Base-by-base conservation (phyloP, 2,797 vertebrate genomes). In the Helarctos malayanus region DNA sequence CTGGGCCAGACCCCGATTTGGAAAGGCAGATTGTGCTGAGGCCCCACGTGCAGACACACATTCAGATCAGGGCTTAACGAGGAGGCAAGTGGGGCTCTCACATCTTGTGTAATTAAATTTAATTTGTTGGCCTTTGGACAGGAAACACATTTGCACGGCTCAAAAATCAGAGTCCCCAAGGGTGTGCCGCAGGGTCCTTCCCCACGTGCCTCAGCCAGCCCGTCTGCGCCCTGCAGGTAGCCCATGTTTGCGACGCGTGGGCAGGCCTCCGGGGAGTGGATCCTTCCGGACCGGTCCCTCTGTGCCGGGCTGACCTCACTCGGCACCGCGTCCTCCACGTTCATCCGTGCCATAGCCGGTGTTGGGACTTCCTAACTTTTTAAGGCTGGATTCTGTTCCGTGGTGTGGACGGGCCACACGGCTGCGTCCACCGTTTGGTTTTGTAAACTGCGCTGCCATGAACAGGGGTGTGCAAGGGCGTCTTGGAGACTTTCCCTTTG, bases 261-360 rank as follows among this genome's bases (percentile, higher is more conserved):
- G 1, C 29, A 35, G 54, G 9, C 11, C 84, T 52, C 47, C 47
- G 1, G 45, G 2, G 29, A n/a, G 75, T 18, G 4, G 0, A 0
- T 52, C 47, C 47, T 12, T 6, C 9, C 2, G 45, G 13, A 6
- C 10, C 8, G 2, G 73, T 49, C 29, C 16, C 19, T 41, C 71
- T 3, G 25, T 4, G 47, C 27, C 25, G 27, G 65, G 49, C 52
- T 19, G 38, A 5, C 19, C 21, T 86, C 35, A 1, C 8, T 2
- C 2, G 21, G 56, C 38, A 25, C 5, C 2, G 1, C 6, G 0
- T 1, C 13, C 27, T 57, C 35, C 18, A 6, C 12, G 27, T 11
- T 23, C 19, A 16, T 1, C 18, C 2, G 1, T 0, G 19, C 6
- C 5, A 5, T 9, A 0, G 38, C 35, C 1, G 9, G 11, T 16